A percentile compares a stretch with the other conserved stretches of the same genome.
Evolutionary conservation across 2,797 vertebrate genomes (phyloP).

Genomic region (Lacerta bilineata): DNA sequence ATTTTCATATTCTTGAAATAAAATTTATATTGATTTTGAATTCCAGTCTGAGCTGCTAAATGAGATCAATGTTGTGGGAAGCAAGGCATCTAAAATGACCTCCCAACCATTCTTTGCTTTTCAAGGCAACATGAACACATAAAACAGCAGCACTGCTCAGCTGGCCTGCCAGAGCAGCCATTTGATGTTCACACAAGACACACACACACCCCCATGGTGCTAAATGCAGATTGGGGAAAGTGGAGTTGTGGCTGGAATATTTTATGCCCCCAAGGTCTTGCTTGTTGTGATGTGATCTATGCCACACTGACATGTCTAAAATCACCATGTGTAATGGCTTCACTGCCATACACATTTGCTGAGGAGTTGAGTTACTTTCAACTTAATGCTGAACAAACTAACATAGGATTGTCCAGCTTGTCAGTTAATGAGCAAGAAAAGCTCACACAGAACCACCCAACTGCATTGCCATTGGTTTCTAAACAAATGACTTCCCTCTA

Average conservation of each 20-base stretch:
- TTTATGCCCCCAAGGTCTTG: neutral
- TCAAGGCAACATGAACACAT: neutral
- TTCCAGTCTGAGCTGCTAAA: slow-evolving; percentile 24
- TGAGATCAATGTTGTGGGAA: slow-evolving; percentile 3
- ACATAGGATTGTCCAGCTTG: no score
- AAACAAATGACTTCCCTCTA: neutral
- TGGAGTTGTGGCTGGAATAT: neutral
- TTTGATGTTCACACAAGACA: neutral
- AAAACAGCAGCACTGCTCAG: neutral
- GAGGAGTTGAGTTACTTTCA: no score
- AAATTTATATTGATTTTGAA: slow-evolving; percentile 51
- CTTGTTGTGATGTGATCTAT: neutral
- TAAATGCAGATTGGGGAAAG: neutral
- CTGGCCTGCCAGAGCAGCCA: neutral
- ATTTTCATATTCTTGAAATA: slow-evolving; percentile 44
- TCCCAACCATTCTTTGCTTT: neutral
- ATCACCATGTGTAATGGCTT: neutral
- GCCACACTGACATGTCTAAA: neutral
- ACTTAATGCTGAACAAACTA: no score
- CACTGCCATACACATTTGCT: no score
- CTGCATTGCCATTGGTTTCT: neutral
- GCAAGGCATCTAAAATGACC: neutral
- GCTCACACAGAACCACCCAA: neutral
- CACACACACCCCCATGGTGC: neutral
- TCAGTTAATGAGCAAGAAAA: neutral